Evolutionary conservation across 2,797 vertebrate genomes (phyloP).

Genomic region (Myripristis jacobus): DNA sequence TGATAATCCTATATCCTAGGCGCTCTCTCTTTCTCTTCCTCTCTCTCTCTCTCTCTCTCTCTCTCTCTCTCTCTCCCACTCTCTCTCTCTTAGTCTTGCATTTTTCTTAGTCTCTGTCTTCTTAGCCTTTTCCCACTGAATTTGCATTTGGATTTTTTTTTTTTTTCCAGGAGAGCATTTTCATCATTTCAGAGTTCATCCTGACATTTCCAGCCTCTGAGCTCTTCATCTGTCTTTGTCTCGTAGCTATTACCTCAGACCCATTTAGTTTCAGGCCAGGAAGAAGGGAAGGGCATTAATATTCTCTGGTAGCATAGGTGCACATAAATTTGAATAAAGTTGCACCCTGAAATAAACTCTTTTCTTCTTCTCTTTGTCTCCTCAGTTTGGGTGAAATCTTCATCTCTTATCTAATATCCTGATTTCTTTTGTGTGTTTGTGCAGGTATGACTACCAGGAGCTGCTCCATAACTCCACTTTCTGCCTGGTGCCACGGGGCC

Average conservation of each 20-base stretch:
- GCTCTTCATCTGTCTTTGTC: not conserved
- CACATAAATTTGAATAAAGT: not conserved
- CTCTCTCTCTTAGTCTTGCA: not conserved
- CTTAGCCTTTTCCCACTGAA: not conserved
- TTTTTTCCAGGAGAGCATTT: not conserved
- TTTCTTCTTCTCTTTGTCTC: not conserved
- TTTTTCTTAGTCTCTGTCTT: not conserved
- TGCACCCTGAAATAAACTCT: not conserved
- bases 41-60: too few relatives aligned
- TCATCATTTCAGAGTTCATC: not conserved
- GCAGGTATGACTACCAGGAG: constrained; percentile 87
- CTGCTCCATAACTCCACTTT: constrained; percentile 87
- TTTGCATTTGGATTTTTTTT: not conserved
- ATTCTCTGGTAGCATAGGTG: not conserved
- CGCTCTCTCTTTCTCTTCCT: too few relatives aligned
- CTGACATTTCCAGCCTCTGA: constrained; percentile 7
- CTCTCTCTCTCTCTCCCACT: not conserved
- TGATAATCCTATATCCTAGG: not conserved
- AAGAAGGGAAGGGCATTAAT: constrained; percentile 5
- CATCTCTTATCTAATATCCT: constrained; percentile 8
- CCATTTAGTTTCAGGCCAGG: not conserved
- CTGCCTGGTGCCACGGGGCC: constrained; percentile 86
- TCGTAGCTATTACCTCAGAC: not conserved
- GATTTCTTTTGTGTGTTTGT: constrained; percentile 34
- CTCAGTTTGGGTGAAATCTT: not conserved